These are phyloP conservation scores for Epicampocera succincta DNA, from an alignment of 2,888 invertebrate genomes.

Conservation along the genomic window DNA sequence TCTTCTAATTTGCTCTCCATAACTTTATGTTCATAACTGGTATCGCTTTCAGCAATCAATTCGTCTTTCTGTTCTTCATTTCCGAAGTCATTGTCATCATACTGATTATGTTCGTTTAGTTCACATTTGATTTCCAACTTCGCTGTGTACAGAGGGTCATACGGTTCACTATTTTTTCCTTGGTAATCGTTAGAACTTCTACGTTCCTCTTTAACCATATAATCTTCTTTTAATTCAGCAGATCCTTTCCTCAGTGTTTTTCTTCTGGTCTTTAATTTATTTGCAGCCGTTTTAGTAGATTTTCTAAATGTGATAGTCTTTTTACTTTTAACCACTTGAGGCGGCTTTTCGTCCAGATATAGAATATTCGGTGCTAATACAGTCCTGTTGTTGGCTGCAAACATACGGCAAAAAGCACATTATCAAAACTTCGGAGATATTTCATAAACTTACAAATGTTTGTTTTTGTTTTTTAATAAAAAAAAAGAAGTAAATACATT, in stretches of 20 bases:
- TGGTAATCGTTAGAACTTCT: constrained; percentile 10
- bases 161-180: constrained; percentile 21
- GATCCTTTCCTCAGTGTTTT: constrained; percentile 15
- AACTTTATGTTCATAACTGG: constrained; percentile 25
- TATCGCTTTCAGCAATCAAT: constrained; percentile 12
- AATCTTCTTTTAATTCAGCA: constrained; percentile 35
- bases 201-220: background rate
- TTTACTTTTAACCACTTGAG: constrained; percentile 48
- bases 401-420: constrained; percentile 65
- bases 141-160: constrained; percentile 50
- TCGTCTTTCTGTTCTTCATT: constrained; percentile 49
- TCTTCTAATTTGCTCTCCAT: constrained; percentile 21
- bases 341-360: constrained; percentile 63
- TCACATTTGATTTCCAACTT: constrained; percentile 56
- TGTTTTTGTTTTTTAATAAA: no score
- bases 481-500: no score
- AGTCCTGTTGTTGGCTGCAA: constrained; percentile 59
- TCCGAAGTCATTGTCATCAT: background rate
- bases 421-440: constrained; percentile 68
- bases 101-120: constrained; percentile 23
- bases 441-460: background rate
- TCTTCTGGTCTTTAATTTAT: constrained; percentile 22
- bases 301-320: constrained; percentile 16
- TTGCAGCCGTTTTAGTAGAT: constrained; percentile 39
- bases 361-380: constrained; percentile 58